Evolutionary conservation across 1,140 invertebrate genomes (phyloP), one percentile per base, ranked within the genome.

Genomic region (Drosophila tsacasi): DNA sequence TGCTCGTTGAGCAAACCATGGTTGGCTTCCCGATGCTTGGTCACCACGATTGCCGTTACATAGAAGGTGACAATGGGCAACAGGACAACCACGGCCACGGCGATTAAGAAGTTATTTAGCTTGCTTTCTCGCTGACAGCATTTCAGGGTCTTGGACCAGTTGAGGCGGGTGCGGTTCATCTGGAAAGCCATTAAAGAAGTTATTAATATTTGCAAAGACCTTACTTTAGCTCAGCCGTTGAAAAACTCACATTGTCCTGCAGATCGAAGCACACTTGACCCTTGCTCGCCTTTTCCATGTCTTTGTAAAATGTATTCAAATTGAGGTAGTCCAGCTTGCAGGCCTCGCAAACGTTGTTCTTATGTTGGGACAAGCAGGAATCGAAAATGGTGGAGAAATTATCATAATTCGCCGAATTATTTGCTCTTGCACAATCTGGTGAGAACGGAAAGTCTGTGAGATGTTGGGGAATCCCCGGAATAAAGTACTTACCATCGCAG

Each of bases 111-210:
- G 6, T 66, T 23, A 1, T 55, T 50, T 12, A 78, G 61, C 32
- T 80, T 64, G n/a, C 75, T 75, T 17, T 92, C 79, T 2, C 91
- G 81, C 27, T 89, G 74, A 21, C 91, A 92, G 44, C 91, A 92
- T 7, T 83, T 72, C 1, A 91, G 64, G 10, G 84, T 79, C 44
- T 81, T 91, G 0, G 91, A 92, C 91, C 91, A 92, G 2, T 59
- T 15, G 2, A 72, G 42, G 17, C 91, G 87, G 0, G 91, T 92
- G 15, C 84, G 79, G 71, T 92, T 92, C 91, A 92, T 92, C 91
- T 92, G 25, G 12, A 54, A 68, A 23, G 4, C 0, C 19, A 15
- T 23, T 15, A 39, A 52, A 13, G 25, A 5, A 8, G 21, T 7
- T 12, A 2, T 12, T n/a, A n/a, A n/a, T n/a, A n/a, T n/a, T 10